A percentile compares a stretch with the other conserved stretches of the same genome.
Evolutionary conservation across 2,888 invertebrate genomes (phyloP).

Genomic region (Macrophya annulata): DNA sequence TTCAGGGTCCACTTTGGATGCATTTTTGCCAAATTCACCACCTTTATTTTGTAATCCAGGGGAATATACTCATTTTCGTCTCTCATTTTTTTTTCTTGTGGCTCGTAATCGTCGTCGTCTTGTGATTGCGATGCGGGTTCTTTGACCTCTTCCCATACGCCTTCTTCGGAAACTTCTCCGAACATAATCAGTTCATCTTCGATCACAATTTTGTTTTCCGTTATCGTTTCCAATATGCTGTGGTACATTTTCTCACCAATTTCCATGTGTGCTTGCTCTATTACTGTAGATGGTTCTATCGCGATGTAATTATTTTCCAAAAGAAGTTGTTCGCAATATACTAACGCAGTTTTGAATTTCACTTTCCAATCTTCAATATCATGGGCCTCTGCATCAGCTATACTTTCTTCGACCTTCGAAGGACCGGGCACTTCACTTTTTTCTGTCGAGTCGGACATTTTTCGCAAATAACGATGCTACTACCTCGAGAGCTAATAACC

Average conservation of each 20-base stretch:
- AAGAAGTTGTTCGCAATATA: constrained; percentile 50
- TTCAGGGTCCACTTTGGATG: too few species aligned
- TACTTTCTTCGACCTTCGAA: constrained; percentile 33
- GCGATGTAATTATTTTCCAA: constrained; percentile 50
- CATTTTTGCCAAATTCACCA: too few species aligned
- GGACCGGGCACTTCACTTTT: constrained; percentile 48
- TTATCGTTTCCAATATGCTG: constrained; percentile 51
- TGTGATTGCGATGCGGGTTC: constrained; percentile 43
- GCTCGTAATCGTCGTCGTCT: too few species aligned
- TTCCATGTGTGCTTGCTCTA: constrained; percentile 55
- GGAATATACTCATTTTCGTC: too few species aligned
- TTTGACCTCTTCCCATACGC: constrained; percentile 53
- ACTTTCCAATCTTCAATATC: constrained; percentile 28
- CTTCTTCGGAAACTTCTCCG: constrained; percentile 54
- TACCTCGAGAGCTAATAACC: constrained; percentile 53
- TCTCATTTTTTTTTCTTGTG: too few species aligned
- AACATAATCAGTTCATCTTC: constrained; percentile 58
- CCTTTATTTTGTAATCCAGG: too few species aligned
- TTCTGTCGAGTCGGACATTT: constrained; percentile 38
- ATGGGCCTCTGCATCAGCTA: constrained; percentile 24
- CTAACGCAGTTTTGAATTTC: constrained; percentile 26
- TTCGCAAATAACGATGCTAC: constrained; percentile 46
- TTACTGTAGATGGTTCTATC: constrained; percentile 47
- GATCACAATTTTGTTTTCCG: constrained; percentile 56
- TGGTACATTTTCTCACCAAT: constrained; percentile 57